Conservation (phyloP, 2,888 invertebrate genomes). For the Lathronympha strigana region DNA sequence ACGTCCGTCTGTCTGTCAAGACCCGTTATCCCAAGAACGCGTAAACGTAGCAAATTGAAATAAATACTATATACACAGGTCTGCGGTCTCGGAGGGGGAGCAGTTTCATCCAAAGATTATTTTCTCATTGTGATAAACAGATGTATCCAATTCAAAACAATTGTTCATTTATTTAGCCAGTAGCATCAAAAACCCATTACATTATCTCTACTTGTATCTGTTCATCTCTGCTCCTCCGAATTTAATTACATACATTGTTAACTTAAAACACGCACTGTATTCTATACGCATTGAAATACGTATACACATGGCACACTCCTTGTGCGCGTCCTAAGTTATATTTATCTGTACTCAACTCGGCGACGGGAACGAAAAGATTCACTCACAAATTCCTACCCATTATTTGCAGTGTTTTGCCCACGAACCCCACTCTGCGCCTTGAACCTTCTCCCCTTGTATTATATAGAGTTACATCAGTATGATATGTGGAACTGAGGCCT, state of each 20-base stretch:
- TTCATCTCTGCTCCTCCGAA: not conserved
- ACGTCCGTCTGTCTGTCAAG: too few species aligned
- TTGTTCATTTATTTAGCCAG: too few species aligned
- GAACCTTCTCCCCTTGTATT: conserved; percentile 19
- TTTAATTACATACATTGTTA: conserved; percentile 8
- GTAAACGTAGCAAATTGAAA: too few species aligned
- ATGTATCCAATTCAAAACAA: too few species aligned
- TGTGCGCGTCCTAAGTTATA: conserved; percentile 31
- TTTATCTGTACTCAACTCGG: conserved; percentile 35
- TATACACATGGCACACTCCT: conserved; percentile 17
- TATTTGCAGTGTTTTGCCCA: conserved; percentile 43
- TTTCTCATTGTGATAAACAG: too few species aligned
- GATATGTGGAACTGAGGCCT: not conserved
- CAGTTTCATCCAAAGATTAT: too few species aligned
- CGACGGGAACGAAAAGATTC: conserved; percentile 40
- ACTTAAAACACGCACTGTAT: not conserved
- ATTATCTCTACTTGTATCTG: not conserved
- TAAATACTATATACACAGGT: too few species aligned
- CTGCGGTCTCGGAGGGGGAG: too few species aligned
- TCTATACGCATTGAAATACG: conserved; percentile 2
- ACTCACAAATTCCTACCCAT: conserved; percentile 40
- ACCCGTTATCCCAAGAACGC: too few species aligned
- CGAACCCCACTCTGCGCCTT: conserved; percentile 31
- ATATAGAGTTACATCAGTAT: conserved; percentile 33
- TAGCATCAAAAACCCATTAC: not conserved